Evolutionary conservation across 2,113 vertebrate species (phyloP).

Genomic region (Bagarius yarrelli): DNA sequence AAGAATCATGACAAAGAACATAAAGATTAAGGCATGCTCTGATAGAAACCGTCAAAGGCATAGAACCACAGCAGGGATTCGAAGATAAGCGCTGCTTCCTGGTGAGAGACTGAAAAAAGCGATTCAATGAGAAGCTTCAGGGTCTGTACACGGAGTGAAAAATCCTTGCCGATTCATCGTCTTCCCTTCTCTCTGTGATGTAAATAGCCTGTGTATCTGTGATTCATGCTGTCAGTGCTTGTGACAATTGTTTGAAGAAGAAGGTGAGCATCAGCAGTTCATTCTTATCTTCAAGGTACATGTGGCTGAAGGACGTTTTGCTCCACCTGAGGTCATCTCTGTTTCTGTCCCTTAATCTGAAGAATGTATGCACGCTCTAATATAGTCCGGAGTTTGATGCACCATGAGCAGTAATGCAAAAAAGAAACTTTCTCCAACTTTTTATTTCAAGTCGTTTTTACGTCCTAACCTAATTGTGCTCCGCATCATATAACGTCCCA

Average conservation of each 20-base stretch:
- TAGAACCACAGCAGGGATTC: constrained; percentile 14
- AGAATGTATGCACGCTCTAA: constrained; percentile 15
- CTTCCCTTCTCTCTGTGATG: constrained; percentile 25
- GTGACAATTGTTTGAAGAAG: constrained; percentile 28
- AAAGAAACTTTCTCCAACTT: background rate
- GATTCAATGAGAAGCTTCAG: constrained; percentile 16
- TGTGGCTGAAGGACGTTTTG: constrained; percentile 31
- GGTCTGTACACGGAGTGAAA: constrained; percentile 27
- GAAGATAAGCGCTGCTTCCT: constrained; percentile 28
- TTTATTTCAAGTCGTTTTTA: background rate
- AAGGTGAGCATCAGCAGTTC: constrained; percentile 24
- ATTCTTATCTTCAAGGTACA: constrained; percentile 44
- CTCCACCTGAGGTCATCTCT: constrained; percentile 40
- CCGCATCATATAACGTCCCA: background rate
- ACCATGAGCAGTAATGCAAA: constrained; percentile 23
- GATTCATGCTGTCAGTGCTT: constrained; percentile 13
- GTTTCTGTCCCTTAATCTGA: background rate
- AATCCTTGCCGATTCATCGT: constrained; percentile 46
- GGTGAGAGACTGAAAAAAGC: constrained; percentile 37
- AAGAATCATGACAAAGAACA: constrained; percentile 13
- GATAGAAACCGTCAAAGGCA: constrained; percentile 24
- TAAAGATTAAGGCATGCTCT: constrained; percentile 27
- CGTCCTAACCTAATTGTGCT: background rate
- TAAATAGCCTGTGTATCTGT: constrained; percentile 36
- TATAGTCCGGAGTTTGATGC: background rate